Conservation (phyloP, 2,113 vertebrate genomes). For the Speoplatyrhinus poulsoni region DNA sequence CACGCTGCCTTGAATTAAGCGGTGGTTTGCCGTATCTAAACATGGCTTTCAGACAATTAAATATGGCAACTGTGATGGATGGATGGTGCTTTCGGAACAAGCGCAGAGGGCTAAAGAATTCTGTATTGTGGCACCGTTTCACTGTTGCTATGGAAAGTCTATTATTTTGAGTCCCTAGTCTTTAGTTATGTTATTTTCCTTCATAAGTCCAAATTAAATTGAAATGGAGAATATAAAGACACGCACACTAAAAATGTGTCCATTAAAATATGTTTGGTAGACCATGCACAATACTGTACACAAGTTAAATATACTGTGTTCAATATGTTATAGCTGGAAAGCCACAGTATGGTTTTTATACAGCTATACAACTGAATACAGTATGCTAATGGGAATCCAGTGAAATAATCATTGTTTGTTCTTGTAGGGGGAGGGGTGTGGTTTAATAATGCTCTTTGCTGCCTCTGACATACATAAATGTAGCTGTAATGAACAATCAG, state of each 20-base stretch:
- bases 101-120: slow-evolving; percentile 41
- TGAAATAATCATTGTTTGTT: too few species aligned
- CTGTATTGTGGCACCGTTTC: slow-evolving; percentile 59
- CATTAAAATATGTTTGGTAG: not conserved
- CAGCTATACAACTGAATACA: too few species aligned
- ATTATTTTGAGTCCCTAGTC: slow-evolving; percentile 4
- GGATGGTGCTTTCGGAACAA: slow-evolving; percentile 46
- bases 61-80: slow-evolving; percentile 86
- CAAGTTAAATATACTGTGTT: too few species aligned
- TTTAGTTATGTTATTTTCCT: too few species aligned
- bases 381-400: too few species aligned
- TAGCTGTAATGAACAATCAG: too few species aligned
- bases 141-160: slow-evolving; percentile 3
- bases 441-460: too few species aligned
- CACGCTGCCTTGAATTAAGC: slow-evolving; percentile 80
- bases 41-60: slow-evolving; percentile 78
- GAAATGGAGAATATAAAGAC: not conserved
- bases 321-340: too few species aligned
- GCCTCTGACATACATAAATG: too few species aligned
- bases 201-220: too few species aligned
- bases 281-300: not conserved
- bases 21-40: slow-evolving; percentile 79
- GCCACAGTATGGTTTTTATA: too few species aligned
- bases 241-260: not conserved
- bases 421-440: too few species aligned